Evolutionary conservation across 2,113 vertebrate species (phyloP).

Genomic region (Ciconia maguari): DNA sequence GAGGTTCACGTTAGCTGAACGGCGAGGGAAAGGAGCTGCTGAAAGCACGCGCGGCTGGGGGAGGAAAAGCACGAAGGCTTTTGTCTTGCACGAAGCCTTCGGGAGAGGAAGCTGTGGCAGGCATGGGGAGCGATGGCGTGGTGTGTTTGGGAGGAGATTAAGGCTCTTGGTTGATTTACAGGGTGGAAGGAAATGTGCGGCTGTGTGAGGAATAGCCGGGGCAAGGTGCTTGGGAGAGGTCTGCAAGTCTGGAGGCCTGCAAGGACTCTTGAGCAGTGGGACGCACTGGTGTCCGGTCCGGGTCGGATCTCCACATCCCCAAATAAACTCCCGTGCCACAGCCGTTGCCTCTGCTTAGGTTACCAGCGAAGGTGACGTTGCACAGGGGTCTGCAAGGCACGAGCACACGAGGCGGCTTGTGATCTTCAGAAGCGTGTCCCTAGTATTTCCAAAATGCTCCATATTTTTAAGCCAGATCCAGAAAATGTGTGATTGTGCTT

Average conservation of each 20-base stretch:
- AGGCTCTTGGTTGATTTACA: background rate
- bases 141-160: background rate
- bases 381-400: background rate
- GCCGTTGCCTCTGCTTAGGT: background rate
- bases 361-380: background rate
- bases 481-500: background rate
- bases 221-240: background rate
- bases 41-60: too few species aligned
- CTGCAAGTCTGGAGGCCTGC: background rate
- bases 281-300: accelerated
- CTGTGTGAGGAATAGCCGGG: accelerated
- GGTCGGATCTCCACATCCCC: background rate
- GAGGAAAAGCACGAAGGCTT: background rate
- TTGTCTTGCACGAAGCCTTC: background rate
- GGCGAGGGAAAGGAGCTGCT: background rate
- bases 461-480: background rate
- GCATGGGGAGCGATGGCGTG: accelerated
- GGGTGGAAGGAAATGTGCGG: background rate
- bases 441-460: background rate
- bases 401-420: accelerated
- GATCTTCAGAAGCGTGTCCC: background rate
- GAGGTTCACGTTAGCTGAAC: background rate
- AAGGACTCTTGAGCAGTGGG: background rate
- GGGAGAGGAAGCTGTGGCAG: background rate
- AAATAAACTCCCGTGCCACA: accelerated